phyloP scores from a whole-genome alignment of 1,140 invertebrate genomes.

The Chlorops oryzae region DNA sequence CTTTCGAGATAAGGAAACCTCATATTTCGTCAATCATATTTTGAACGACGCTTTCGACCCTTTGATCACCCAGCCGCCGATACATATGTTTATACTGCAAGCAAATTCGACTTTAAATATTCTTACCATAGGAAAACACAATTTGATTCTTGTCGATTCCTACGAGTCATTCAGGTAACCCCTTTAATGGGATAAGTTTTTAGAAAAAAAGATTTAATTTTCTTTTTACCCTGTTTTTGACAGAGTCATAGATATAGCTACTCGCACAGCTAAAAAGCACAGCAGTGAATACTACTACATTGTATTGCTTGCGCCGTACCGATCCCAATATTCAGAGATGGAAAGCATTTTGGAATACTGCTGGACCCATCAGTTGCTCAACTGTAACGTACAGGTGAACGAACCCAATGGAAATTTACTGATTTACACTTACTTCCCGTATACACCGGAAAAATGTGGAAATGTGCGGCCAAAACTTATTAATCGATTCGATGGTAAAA shows the following conservation, averaged over 20 bases:
- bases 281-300: conserved; percentile 37
- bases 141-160: conserved; percentile 36
- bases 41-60: too few relatives aligned
- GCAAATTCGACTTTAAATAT: too few relatives aligned
- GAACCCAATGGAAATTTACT: conserved; percentile 26
- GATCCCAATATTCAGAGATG: conserved; percentile 26
- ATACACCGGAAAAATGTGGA: conserved; percentile 11
- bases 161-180: conserved; percentile 29
- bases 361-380: conserved; percentile 32
- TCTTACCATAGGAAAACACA: too few relatives aligned
- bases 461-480: conserved; percentile 24
- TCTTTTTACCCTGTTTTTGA: neutral
- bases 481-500: conserved; percentile 31
- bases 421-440: conserved; percentile 33
- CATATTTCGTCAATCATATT: too few relatives aligned
- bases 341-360: conserved; percentile 31
- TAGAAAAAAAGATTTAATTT: conserved; percentile 3
- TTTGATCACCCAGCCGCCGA: too few relatives aligned
- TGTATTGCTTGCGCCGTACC: conserved; percentile 30
- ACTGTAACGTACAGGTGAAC: conserved; percentile 35
- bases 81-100: too few relatives aligned
- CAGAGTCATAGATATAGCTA: conserved; percentile 31
- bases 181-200: neutral
- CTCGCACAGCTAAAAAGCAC: conserved; percentile 26
- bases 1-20: too few relatives aligned